phyloP scores from a whole-genome alignment of 53 echinoderm and acorn worm species.

The Echinometra lucunter region DNA sequence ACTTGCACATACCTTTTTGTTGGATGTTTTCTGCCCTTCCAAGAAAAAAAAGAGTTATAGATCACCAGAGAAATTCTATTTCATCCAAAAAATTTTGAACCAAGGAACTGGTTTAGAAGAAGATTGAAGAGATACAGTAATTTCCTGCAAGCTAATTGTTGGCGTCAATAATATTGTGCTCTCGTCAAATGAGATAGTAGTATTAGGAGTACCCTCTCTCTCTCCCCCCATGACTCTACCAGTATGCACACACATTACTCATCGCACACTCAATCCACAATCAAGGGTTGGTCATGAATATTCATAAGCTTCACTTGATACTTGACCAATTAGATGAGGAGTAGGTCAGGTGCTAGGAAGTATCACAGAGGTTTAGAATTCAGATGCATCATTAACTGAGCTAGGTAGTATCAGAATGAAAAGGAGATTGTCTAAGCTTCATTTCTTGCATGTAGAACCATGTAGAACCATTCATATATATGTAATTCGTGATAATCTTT shows the following conservation, averaged over 20 bases:
- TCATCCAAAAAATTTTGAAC: neutral
- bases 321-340: conserved; percentile 42
- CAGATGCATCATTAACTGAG: neutral
- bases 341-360: neutral
- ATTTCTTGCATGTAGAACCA: neutral
- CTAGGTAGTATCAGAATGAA: neutral
- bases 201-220: neutral
- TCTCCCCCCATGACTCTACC: conserved; percentile 30
- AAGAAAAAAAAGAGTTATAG: neutral
- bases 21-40: neutral
- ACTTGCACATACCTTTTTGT: neutral
- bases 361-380: neutral
- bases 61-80: neutral
- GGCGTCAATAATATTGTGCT: conserved; percentile 16
- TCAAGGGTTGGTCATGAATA: conserved; percentile 15
- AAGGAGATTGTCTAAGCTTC: neutral
- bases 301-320: conserved; percentile 12
- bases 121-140: conserved; percentile 9
- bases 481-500: neutral
- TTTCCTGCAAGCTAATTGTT: conserved; percentile 23
- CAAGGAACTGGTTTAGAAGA: neutral
- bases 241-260: conserved; percentile 42
- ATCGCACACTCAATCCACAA: neutral
- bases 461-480: no score
- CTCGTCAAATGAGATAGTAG: conserved; percentile 33